Evolutionary conservation across 2,113 vertebrate genomes (phyloP), one percentile per base, ranked within the genome.

Genomic region (Colistium nudipinnis): DNA sequence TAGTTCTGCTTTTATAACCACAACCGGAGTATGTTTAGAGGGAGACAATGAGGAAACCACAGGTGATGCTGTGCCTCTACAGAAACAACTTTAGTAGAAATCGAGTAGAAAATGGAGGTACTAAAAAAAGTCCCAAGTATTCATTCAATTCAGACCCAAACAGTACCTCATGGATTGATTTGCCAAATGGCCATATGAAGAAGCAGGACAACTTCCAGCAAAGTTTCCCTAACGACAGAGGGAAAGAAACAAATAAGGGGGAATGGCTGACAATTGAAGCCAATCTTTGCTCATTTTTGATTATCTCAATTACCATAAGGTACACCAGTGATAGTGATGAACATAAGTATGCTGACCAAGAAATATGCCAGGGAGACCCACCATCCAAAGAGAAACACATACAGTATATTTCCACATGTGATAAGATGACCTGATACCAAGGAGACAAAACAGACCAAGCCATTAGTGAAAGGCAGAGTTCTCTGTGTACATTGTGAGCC

Each of bases 161-260:
- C 44, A 8, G 5, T 74, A 91, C 91, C 90, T 93, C 84, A 19
- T 93, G 88, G 59, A 95, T 91, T 0, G 91, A 89, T 80, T 94
- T 96, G 53, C 94, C 94, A 7, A 97, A 95, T 0, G 94, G 94
- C 95, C 95, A 95, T 9, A 96, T 81, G 83, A 95, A 96, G 80
- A 95, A 94, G 14, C 89, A n/a, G 0, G 94, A 90, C 67, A 96
- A 81, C 43, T 89, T 84, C 92, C 87, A 92, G 81, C 93, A 94
- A 33, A 94, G 88, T 38, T 86, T 86, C 39, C 94, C 93, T 93
- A 35, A 76, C 4, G 11, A 41, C n/a, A 49, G 39, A 49, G 47
- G 55, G 31, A 70, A 25, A 63, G 7, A 54, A 49, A 48, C 0
- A 2, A 36, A 22, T 69, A 6, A 44, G 19, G 2, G n/a, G 2